These are phyloP conservation scores for Conopomorpha cramerella DNA, from an alignment of 1,140 invertebrate species.

Conservation along the genomic window DNA sequence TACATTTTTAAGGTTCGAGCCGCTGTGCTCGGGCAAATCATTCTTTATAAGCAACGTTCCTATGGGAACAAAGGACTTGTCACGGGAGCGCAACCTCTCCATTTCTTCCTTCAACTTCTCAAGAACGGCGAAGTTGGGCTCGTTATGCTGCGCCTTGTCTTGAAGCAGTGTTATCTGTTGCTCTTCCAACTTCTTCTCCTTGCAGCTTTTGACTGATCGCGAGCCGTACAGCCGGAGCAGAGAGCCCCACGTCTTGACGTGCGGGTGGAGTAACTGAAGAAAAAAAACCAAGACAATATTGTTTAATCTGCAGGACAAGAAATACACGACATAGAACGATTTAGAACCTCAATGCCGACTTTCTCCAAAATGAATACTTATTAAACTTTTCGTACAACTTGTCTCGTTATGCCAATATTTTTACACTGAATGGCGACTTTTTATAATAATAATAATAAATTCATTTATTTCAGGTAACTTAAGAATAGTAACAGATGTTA, in stretches of 20 bases:
- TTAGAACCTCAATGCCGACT: too few relatives aligned
- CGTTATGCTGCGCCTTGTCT: conserved; percentile 87
- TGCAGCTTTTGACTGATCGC: conserved; percentile 87
- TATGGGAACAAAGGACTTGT: conserved; percentile 71
- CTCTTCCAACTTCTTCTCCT: conserved; percentile 93
- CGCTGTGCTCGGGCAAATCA: conserved; percentile 71
- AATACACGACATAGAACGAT: too few relatives aligned
- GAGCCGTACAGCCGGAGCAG: conserved; percentile 92
- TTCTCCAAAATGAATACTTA: too few relatives aligned
- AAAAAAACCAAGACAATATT: too few relatives aligned
- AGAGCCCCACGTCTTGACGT: conserved; percentile 94
- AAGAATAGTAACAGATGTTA: too few relatives aligned
- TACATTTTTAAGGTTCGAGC: conserved; percentile 75
- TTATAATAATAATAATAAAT: too few relatives aligned
- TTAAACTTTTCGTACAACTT: too few relatives aligned
- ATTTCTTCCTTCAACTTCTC: conserved; percentile 90
- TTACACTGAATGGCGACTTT: too few relatives aligned
- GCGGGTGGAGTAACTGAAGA: conserved; percentile 79
- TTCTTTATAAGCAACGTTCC: conserved; percentile 71
- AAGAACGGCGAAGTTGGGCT: conserved; percentile 92
- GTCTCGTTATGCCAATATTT: too few relatives aligned
- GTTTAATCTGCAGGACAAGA: too few relatives aligned
- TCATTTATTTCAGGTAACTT: too few relatives aligned
- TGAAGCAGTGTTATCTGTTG: conserved; percentile 92
- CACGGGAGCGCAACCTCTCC: conserved; percentile 74